phyloP scores from a whole-genome alignment of 2,888 invertebrate species.

The Caenorhabditis virilis region DNA sequence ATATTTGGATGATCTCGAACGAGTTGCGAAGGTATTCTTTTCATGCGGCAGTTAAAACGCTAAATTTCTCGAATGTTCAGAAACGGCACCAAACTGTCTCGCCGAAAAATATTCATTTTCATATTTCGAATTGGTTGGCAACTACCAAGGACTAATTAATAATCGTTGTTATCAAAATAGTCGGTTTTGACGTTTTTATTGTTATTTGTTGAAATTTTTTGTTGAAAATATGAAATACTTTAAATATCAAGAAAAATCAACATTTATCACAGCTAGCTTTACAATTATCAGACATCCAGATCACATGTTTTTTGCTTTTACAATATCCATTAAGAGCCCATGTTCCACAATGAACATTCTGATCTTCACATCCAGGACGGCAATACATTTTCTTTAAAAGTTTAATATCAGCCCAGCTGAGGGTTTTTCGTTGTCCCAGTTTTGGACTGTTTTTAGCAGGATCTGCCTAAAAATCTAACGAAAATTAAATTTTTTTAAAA shows the following conservation, averaged over 20 bases:
- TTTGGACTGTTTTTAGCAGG: constrained; percentile 38
- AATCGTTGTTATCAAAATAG: too few species aligned
- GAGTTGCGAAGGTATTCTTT: constrained; percentile 25
- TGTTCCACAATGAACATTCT: constrained; percentile 64
- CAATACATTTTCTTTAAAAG: constrained; percentile 63
- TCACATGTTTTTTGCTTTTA: constrained; percentile 37
- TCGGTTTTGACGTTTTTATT: constrained; percentile 6
- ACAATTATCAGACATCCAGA: constrained; percentile 60
- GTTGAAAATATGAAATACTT: constrained; percentile 3
- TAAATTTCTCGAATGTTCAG: constrained; percentile 1
- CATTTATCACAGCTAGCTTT: constrained; percentile 58
- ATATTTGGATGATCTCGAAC: constrained; percentile 41
- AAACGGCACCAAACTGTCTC: constrained; percentile 14
- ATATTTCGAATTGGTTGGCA: constrained; percentile 35
- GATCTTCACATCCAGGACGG: constrained; percentile 56
- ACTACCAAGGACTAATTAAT: too few species aligned
- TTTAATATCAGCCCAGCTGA: constrained; percentile 57
- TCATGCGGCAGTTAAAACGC: not conserved
- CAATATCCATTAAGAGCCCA: constrained; percentile 63
- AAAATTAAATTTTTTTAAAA: constrained; percentile 1
- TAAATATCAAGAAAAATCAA: constrained; percentile 1
- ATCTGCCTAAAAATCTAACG: constrained; percentile 23
- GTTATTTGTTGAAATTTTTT: constrained; percentile 8
- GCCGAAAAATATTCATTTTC: constrained; percentile 29
- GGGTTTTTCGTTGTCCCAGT: constrained; percentile 59